Evolutionary conservation across 2,113 vertebrate genomes (phyloP), one percentile per base, ranked within the genome.

Genomic region (Rhineura floridana): DNA sequence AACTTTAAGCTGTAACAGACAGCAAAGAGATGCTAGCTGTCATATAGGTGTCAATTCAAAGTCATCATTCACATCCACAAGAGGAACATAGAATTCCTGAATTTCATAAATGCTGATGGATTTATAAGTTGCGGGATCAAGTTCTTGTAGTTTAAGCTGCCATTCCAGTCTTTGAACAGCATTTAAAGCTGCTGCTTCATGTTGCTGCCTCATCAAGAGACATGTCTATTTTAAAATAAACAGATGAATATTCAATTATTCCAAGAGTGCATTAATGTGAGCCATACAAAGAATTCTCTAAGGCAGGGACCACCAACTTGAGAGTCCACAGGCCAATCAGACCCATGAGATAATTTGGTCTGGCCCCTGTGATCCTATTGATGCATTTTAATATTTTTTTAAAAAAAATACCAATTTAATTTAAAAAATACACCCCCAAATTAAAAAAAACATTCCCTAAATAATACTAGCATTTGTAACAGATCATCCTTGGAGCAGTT

Each of bases 41-140:
- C 98, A 99, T 97, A 99, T 99, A 6, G 99, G 99, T 1, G 99
- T 99, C 96, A 99, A 96, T 94, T 99, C 98, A 84, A 99, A 99
- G 96, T 99, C 99, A 81, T 99, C 99, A 44, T 99, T 99, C 91
- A 99, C 99, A 91, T 99, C 99, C 91, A 99, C 99, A 3, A 99
- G 98, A 21, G 99, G 99, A 96, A 99, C 98, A 90, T 99, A 98
- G 87, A 99, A 99, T 95, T 99, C 99, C 3, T 99, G 97, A 92
- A 99, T 99, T 96, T 99, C 98, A 75, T 99, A 99, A 96, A 99
- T 99, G 97, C 98, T 99, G 97, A 99, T 97, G 36, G 98, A 99
- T 95, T 99, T 99, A 96, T 99, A 98, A 0, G 98, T 98, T 94
- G 99, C 98, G 62, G 98, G 98, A 93, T 99, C 99, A 1, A 99